These are phyloP conservation scores for Metacarcinus magister DNA, from an alignment of 2,888 invertebrate genomes.

Conservation along the genomic window DNA sequence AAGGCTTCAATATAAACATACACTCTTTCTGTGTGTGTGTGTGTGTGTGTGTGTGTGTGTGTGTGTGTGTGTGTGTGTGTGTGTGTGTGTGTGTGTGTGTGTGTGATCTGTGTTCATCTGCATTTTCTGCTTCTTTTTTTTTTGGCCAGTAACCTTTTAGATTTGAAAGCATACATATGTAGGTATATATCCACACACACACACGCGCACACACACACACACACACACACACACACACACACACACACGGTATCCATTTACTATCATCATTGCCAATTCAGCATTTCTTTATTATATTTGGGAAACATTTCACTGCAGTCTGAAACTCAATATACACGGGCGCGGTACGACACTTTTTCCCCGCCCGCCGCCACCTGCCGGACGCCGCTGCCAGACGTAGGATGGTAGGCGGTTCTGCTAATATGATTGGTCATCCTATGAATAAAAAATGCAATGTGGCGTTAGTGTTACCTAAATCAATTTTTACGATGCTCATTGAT, in stretches of 20 bases:
- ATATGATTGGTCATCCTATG: conserved; percentile 72
- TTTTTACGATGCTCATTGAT: conserved; percentile 71
- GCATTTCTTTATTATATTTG: conserved; percentile 61
- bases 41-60: conserved; percentile 59
- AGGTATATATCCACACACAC: background rate
- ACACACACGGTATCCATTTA: conserved; percentile 36
- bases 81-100: conserved; percentile 59
- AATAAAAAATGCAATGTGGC: conserved; percentile 64
- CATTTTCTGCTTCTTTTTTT: background rate
- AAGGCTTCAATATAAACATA: conserved; percentile 13
- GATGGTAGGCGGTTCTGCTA: background rate
- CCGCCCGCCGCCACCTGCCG: conserved; percentile 13
- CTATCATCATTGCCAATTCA: conserved; percentile 62
- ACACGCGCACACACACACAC: background rate
- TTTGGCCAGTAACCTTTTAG: background rate
- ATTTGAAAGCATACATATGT: background rate
- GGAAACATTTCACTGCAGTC: conserved; percentile 46
- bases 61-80: conserved; percentile 56
- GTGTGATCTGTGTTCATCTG: background rate
- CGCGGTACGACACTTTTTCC: background rate
- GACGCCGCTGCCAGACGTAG: background rate
- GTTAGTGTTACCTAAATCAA: conserved; percentile 67
- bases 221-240: background rate
- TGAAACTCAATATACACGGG: background rate
- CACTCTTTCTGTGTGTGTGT: conserved; percentile 59